These are phyloP conservation scores for Sinotaia quadrata DNA, from an alignment of 2,888 invertebrate genomes.

Conservation along the genomic window DNA sequence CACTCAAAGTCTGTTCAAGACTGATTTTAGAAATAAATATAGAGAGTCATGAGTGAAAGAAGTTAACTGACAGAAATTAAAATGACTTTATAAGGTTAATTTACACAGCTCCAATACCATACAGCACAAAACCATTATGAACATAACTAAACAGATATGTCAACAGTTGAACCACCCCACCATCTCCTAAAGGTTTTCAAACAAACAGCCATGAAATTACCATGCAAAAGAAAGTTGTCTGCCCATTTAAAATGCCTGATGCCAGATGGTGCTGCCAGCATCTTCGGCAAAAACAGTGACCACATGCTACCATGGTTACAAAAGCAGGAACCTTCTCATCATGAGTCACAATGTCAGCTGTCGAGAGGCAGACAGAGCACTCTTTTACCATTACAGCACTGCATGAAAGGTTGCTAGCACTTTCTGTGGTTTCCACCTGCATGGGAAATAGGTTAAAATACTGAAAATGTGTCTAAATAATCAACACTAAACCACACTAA, in stretches of 20 bases:
- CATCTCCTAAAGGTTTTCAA: neutral
- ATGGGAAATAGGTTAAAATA: neutral
- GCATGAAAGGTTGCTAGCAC: neutral
- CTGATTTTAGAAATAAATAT: too few species aligned
- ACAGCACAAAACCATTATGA: too few species aligned
- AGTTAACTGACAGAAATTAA: too few species aligned
- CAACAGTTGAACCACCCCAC: neutral
- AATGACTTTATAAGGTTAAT: too few species aligned
- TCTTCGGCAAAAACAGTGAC: constrained; percentile 43
- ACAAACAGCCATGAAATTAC: constrained; percentile 23
- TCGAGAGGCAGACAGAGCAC: constrained; percentile 11
- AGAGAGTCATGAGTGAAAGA: too few species aligned
- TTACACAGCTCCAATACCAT: too few species aligned
- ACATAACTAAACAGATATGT: too few species aligned
- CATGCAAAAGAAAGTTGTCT: constrained; percentile 32
- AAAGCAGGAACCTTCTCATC: too few species aligned
- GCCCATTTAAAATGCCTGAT: constrained; percentile 28
- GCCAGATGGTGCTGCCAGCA: constrained; percentile 41
- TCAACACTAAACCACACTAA: too few species aligned
- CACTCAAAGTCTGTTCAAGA: too few species aligned
- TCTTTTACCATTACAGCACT: neutral
- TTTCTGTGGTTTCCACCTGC: neutral
- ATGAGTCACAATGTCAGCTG: too few species aligned
- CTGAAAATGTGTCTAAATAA: too few species aligned
- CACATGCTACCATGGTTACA: constrained; percentile 32